phyloP scores from a whole-genome alignment of 2,113 vertebrate genomes.

The Rhinichthys klamathensis region DNA sequence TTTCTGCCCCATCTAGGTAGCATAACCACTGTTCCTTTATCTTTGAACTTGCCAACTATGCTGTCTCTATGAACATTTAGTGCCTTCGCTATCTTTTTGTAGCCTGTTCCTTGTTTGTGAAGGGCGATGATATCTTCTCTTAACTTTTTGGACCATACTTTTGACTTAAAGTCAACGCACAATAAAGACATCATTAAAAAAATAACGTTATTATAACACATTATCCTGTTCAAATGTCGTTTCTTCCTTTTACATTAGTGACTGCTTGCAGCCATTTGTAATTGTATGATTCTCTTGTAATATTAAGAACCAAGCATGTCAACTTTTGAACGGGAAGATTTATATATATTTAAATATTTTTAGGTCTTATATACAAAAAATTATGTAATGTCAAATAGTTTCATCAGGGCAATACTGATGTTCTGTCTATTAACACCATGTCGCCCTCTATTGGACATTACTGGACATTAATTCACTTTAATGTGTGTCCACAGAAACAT shows the following conservation, averaged over 20 bases:
- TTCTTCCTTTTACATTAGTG: neutral
- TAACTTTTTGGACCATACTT: too few relatives aligned
- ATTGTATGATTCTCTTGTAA: neutral
- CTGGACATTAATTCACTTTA: conserved; percentile 16
- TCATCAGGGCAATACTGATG: neutral
- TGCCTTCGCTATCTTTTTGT: too few relatives aligned
- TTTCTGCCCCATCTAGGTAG: too few relatives aligned
- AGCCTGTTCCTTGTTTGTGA: too few relatives aligned
- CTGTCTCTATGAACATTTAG: too few relatives aligned
- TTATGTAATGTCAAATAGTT: neutral
- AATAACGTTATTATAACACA: neutral
- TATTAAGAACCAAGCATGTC: neutral
- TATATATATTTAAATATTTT: neutral
- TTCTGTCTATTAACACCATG: neutral
- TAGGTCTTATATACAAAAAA: neutral
- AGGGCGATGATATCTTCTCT: too few relatives aligned
- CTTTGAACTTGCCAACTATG: too few relatives aligned
- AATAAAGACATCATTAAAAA: too few relatives aligned
- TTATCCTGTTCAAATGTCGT: neutral
- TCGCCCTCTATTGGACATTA: conserved; percentile 65
- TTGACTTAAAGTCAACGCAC: too few relatives aligned
- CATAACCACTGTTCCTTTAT: too few relatives aligned
- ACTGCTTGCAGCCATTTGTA: neutral
- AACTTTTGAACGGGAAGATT: neutral
- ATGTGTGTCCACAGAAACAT: neutral